Percentiles rank a stretch among this genome's conserved stretches.
These are phyloP conservation scores for Champsocephalus gunnari DNA, from an alignment of 2,797 vertebrate species.

Conservation along the genomic window DNA sequence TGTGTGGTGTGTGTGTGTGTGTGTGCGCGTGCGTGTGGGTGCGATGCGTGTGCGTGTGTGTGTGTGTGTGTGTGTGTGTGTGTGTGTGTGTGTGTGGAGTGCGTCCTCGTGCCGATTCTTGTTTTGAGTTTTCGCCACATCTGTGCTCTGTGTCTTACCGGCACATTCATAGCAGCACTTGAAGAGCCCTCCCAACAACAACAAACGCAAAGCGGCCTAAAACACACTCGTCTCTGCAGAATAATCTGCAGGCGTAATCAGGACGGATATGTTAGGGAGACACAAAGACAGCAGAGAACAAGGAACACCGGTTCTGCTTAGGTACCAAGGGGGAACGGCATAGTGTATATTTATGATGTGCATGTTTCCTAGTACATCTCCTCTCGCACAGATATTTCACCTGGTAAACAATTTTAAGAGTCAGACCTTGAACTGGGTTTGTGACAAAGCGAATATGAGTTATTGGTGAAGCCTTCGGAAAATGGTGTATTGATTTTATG, in stretches of 20 bases:
- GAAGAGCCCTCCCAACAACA: constrained; percentile 57
- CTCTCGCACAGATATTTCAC: constrained; percentile 39
- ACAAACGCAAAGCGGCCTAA: constrained; percentile 58
- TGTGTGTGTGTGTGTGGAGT: not conserved
- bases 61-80: constrained; percentile 17
- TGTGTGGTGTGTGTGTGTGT: constrained; percentile 5
- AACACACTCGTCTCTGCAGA: constrained; percentile 33
- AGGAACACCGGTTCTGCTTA: constrained; percentile 34
- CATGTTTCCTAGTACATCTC: constrained; percentile 1
- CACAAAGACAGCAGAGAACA: constrained; percentile 49
- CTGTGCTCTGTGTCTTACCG: constrained; percentile 61
- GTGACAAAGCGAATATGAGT: constrained; percentile 67
- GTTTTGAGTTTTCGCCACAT: constrained; percentile 69
- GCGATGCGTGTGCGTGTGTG: not conserved
- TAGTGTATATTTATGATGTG: constrained; percentile 22
- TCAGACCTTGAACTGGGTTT: constrained; percentile 60
- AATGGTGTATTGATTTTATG: constrained; percentile 78
- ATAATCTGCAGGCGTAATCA: constrained; percentile 42
- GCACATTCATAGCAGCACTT: constrained; percentile 49
- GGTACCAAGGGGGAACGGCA: constrained; percentile 2
- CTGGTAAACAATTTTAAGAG: constrained; percentile 60
- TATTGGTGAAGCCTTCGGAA: constrained; percentile 62
- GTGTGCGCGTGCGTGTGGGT: constrained; percentile 14
- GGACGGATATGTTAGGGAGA: constrained; percentile 41
- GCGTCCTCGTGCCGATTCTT: constrained; percentile 43